phyloP scores from a whole-genome alignment of 2,797 vertebrate species.

The Cyclopterus lumpus region DNA sequence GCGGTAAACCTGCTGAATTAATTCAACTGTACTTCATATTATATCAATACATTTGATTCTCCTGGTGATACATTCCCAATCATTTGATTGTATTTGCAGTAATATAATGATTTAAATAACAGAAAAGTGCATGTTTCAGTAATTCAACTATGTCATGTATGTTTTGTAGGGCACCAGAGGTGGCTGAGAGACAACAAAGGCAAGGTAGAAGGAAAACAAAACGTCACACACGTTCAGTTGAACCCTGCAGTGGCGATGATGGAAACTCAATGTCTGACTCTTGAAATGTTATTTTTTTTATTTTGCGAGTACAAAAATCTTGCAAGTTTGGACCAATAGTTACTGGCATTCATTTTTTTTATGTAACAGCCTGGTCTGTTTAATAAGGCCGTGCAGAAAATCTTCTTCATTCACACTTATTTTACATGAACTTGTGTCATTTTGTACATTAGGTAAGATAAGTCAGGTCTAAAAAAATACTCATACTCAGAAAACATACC shows the following conservation, averaged over 20 bases:
- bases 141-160: not conserved
- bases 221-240: constrained; percentile 43
- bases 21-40: not conserved
- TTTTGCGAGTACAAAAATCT: constrained; percentile 21
- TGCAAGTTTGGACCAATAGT: constrained; percentile 16
- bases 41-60: not conserved
- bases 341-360: not conserved
- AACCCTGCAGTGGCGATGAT: constrained; percentile 37
- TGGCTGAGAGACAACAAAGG: constrained; percentile 54
- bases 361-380: not conserved
- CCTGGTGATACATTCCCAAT: not conserved
- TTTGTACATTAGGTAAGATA: constrained; percentile 7
- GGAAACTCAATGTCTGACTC: constrained; percentile 54
- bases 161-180: constrained; percentile 73
- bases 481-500: constrained; percentile 44
- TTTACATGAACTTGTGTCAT: constrained; percentile 1
- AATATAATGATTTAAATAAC: not conserved
- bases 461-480: constrained; percentile 48
- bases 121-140: constrained; percentile 8
- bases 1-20: constrained; percentile 70
- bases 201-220: constrained; percentile 60
- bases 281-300: constrained; percentile 17
- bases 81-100: not conserved
- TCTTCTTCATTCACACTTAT: not conserved
- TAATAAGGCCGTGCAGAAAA: not conserved